A percentile compares a stretch with the other conserved stretches of the same genome.
Conservation (phyloP, 2,888 invertebrate species). For the Archips xylosteana region DNA sequence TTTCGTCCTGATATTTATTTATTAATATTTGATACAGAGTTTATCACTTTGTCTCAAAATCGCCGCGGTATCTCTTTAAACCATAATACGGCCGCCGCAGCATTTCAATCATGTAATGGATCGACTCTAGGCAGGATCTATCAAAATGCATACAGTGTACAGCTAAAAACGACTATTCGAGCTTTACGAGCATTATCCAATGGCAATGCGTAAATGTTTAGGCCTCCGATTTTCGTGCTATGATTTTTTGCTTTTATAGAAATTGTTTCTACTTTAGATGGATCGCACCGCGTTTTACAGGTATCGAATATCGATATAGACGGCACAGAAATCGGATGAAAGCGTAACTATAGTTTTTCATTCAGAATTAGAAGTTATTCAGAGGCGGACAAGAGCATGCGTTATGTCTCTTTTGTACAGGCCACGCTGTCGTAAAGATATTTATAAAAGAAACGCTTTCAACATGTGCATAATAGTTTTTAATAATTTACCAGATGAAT, state of each 20-base stretch:
- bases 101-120: constrained; percentile 60
- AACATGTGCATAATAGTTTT: too few species aligned
- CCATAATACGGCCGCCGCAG: constrained; percentile 21
- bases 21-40: not conserved
- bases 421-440: too few species aligned
- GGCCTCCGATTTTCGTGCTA: constrained; percentile 19
- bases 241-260: constrained; percentile 32
- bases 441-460: too few species aligned
- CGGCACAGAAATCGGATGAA: too few species aligned
- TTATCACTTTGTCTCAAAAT: constrained; percentile 15
- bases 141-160: constrained; percentile 41
- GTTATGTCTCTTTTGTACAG: too few species aligned
- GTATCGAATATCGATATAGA: too few species aligned
- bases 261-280: constrained; percentile 29
- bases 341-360: too few species aligned
- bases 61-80: constrained; percentile 6
- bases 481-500: too few species aligned
- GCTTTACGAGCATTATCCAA: constrained; percentile 30
- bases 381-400: too few species aligned
- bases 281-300: too few species aligned
- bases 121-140: constrained; percentile 44
- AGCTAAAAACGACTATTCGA: constrained; percentile 27
- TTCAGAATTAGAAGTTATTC: too few species aligned
- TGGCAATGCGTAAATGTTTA: constrained; percentile 24
- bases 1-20: too few species aligned